Evolutionary conservation across 2,888 invertebrate species (phyloP).

Genomic region (Amphimallon solstitiale): DNA sequence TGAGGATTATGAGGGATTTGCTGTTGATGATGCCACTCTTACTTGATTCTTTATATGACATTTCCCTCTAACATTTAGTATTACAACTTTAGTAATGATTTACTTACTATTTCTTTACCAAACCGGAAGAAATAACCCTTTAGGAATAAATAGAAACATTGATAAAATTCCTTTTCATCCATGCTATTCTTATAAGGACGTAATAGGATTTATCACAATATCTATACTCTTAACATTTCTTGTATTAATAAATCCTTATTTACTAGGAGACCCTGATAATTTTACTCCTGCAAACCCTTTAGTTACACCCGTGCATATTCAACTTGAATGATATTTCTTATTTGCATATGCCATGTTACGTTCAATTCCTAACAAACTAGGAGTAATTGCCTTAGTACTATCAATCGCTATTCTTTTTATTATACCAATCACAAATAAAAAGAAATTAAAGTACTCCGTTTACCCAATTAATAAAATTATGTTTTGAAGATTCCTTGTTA

Average conservation of each 20-base stretch:
- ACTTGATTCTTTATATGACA: constrained; percentile 82
- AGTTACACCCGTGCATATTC: constrained; percentile 79
- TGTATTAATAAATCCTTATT: constrained; percentile 67
- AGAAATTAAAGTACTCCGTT: too few relatives aligned
- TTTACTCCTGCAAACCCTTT: constrained; percentile 76
- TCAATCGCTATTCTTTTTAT: constrained; percentile 62
- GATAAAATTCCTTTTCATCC: constrained; percentile 78
- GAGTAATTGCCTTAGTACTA: constrained; percentile 67
- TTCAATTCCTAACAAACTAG: constrained; percentile 82
- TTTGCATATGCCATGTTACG: constrained; percentile 87
- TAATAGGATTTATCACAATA: constrained; percentile 70
- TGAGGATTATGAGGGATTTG: too few relatives aligned
- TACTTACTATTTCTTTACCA: constrained; percentile 74
- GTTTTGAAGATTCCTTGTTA: too few relatives aligned
- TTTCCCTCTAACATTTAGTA: constrained; percentile 77
- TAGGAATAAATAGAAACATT: constrained; percentile 72
- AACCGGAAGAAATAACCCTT: constrained; percentile 75
- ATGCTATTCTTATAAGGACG: constrained; percentile 70
- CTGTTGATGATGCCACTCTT: constrained; percentile 77
- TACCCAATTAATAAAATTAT: too few relatives aligned
- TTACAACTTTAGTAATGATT: constrained; percentile 70
- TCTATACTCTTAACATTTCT: constrained; percentile 66
- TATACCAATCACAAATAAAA: constrained; percentile 68
- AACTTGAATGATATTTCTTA: constrained; percentile 87
- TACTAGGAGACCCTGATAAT: constrained; percentile 78